Conservation (phyloP, 2,888 invertebrate genomes). For the Drosophila mimetica region DNA sequence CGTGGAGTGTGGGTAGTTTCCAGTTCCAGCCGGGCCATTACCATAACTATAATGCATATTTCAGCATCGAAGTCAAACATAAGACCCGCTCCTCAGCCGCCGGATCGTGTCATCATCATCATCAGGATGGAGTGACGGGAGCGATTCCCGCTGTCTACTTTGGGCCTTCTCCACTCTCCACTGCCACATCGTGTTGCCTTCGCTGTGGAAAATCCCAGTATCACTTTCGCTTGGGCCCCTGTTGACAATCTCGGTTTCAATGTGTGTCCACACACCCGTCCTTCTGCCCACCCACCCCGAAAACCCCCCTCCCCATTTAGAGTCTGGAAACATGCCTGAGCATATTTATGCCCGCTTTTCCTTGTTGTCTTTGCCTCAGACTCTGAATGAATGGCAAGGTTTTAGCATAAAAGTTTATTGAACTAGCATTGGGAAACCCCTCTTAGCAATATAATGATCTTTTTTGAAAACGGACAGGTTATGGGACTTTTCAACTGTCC, state of each 20-base stretch:
- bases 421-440: constrained; percentile 50
- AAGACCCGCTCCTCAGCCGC: constrained; percentile 21
- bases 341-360: constrained; percentile 67
- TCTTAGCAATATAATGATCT: background rate
- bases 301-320: constrained; percentile 26
- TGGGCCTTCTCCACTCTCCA: constrained; percentile 18
- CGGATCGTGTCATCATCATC: constrained; percentile 46
- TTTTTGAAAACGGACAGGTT: constrained; percentile 8
- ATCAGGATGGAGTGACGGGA: constrained; percentile 51
- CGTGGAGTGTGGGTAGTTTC: constrained; percentile 54
- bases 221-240: constrained; percentile 76
- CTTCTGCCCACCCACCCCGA: background rate
- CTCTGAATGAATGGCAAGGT: constrained; percentile 56
- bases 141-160: constrained; percentile 44
- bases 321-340: constrained; percentile 61
- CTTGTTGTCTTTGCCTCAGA: constrained; percentile 35
- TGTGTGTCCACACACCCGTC: constrained; percentile 47
- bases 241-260: constrained; percentile 77
- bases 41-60: constrained; percentile 81
- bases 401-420: constrained; percentile 79
- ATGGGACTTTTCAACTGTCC: too few relatives aligned
- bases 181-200: constrained; percentile 38
- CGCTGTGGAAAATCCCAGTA: constrained; percentile 75
- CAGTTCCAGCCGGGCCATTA: constrained; percentile 65
- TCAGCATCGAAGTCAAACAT: constrained; percentile 66